A percentile compares a stretch with the other conserved stretches of the same genome.
Evolutionary conservation across 2,888 invertebrate genomes (phyloP).

Genomic region (Chelonus formosanus): DNA sequence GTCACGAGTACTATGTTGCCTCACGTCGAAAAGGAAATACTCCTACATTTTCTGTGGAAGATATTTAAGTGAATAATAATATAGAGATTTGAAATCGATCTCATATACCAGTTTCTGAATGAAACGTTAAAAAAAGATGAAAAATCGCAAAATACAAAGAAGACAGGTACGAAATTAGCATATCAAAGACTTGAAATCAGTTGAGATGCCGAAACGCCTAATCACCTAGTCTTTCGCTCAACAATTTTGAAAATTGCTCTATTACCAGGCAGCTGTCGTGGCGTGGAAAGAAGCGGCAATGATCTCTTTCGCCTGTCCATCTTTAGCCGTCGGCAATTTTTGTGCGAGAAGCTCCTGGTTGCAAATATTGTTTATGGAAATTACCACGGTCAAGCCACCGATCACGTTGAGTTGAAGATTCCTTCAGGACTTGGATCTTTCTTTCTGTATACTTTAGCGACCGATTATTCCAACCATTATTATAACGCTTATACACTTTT

Average conservation of each 20-base stretch:
- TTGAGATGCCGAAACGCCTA: constrained; percentile 48
- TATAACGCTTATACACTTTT: constrained; percentile 9
- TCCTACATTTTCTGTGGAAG: too few relatives aligned
- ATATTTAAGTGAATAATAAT: too few relatives aligned
- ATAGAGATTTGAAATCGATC: too few relatives aligned
- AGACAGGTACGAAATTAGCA: constrained; percentile 46
- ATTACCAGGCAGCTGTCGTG: constrained; percentile 42
- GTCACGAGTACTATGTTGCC: too few relatives aligned
- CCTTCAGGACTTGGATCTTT: constrained; percentile 15
- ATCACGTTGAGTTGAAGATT: neutral
- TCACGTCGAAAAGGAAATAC: too few relatives aligned
- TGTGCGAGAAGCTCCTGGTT: constrained; percentile 28
- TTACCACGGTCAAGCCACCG: constrained; percentile 40
- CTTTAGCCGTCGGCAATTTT: constrained; percentile 21
- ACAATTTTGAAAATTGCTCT: constrained; percentile 57
- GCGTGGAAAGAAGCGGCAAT: neutral
- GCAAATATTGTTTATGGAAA: constrained; percentile 52
- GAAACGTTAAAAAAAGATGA: neutral
- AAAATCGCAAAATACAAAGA: constrained; percentile 21
- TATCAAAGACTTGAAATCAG: constrained; percentile 48
- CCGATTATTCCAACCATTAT: constrained; percentile 41
- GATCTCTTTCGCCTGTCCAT: constrained; percentile 25
- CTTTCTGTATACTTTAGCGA: constrained; percentile 46
- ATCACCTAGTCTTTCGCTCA: constrained; percentile 45
- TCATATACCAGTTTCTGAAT: too few relatives aligned